These are phyloP conservation scores for Tribolium madens DNA, from an alignment of 1,140 invertebrate genomes.

Conservation along the genomic window DNA sequence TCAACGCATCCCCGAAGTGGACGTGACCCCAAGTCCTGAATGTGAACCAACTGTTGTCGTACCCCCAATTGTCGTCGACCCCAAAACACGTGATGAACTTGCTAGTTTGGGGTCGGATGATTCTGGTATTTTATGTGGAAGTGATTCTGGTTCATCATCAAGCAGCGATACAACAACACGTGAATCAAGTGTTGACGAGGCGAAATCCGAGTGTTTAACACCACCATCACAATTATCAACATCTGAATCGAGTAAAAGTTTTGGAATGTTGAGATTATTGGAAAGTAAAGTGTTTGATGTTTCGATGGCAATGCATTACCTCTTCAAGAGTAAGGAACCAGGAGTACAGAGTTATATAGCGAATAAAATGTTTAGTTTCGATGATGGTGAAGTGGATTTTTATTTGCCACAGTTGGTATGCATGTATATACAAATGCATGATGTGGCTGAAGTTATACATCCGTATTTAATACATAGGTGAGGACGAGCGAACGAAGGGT, in stretches of 20 bases:
- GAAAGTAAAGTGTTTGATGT: slow-evolving; percentile 98
- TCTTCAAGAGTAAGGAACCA: slow-evolving; percentile 98
- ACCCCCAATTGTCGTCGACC: slow-evolving; percentile 59
- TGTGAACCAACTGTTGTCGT: slow-evolving; percentile 68
- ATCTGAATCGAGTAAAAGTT: slow-evolving; percentile 55
- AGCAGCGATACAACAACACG: slow-evolving; percentile 61
- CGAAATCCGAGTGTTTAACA: background rate
- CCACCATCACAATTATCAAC: background rate
- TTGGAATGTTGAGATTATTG: slow-evolving; percentile 85
- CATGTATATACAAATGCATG: slow-evolving; percentile 98
- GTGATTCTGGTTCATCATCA: slow-evolving; percentile 71
- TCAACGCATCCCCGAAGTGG: slow-evolving; percentile 87
- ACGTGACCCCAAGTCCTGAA: slow-evolving; percentile 83
- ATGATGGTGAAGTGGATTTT: slow-evolving; percentile 93
- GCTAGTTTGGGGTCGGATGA: slow-evolving; percentile 87
- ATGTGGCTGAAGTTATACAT: slow-evolving; percentile 93
- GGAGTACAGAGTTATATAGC: slow-evolving; percentile 96
- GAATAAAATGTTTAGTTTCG: slow-evolving; percentile 97
- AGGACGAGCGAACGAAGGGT: slow-evolving; percentile 48
- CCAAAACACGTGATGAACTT: slow-evolving; percentile 73
- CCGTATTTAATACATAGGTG: slow-evolving; percentile 94
- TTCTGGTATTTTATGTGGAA: slow-evolving; percentile 83
- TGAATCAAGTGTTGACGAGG: slow-evolving; percentile 63
- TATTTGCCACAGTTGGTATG: slow-evolving; percentile 97
- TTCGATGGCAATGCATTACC: slow-evolving; percentile 96